phyloP scores from a whole-genome alignment of 2,888 invertebrate genomes.

The Dynastes hyllus region DNA sequence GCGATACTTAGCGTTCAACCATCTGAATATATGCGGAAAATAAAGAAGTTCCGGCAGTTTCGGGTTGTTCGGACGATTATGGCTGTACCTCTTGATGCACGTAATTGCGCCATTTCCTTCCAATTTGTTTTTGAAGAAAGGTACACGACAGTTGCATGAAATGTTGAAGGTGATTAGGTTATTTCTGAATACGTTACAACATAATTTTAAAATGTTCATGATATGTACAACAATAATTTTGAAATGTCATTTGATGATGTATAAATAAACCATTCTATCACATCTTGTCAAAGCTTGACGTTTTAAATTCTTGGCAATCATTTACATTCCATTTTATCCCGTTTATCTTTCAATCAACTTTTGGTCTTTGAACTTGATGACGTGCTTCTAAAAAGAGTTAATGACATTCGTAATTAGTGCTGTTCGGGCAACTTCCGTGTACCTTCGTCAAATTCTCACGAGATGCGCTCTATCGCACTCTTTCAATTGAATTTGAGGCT shows the following conservation, averaged over 20 bases:
- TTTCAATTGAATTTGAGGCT: too few species aligned
- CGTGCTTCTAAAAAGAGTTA: too few species aligned
- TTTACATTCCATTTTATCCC: too few species aligned
- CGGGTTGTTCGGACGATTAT: slow-evolving; percentile 57
- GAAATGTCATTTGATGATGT: slow-evolving; percentile 46
- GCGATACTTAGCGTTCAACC: slow-evolving; percentile 68
- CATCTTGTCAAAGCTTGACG: slow-evolving; percentile 15
- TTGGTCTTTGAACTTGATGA: too few species aligned
- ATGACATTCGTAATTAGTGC: too few species aligned
- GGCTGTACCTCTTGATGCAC: slow-evolving; percentile 27
- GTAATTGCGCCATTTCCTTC: slow-evolving; percentile 33
- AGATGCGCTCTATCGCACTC: too few species aligned
- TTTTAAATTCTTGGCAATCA: not conserved
- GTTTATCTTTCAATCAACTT: too few species aligned
- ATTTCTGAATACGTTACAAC: slow-evolving; percentile 44
- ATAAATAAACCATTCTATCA: slow-evolving; percentile 6
- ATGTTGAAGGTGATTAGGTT: slow-evolving; percentile 32
- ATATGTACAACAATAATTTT: slow-evolving; percentile 51
- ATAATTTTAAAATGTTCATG: slow-evolving; percentile 52
- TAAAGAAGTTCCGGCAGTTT: slow-evolving; percentile 69
- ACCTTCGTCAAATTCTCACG: too few species aligned
- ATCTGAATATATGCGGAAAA: slow-evolving; percentile 67
- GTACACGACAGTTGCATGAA: slow-evolving; percentile 6
- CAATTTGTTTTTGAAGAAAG: slow-evolving; percentile 11
- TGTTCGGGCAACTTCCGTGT: too few species aligned